phyloP scores from a whole-genome alignment of 2,797 vertebrate genomes.

The Vultur gryphus region DNA sequence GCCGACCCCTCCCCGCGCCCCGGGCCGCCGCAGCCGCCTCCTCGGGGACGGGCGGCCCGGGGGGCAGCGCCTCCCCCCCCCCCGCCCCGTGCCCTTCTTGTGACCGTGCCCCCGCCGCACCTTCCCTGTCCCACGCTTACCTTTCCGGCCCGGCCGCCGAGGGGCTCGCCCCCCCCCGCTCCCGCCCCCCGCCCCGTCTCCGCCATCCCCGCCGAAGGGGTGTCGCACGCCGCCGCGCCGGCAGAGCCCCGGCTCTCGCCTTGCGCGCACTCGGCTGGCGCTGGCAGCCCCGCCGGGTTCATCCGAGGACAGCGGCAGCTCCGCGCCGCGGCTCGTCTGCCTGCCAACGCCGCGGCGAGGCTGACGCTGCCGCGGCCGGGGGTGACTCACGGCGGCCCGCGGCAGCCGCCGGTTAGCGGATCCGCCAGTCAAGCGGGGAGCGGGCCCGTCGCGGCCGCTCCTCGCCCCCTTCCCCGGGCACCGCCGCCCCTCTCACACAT shows the following conservation, averaged over 20 bases:
- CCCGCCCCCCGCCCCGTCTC: not conserved
- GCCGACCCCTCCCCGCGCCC: not conserved
- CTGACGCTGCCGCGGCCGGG: conserved; percentile 27
- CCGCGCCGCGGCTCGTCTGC: conserved; percentile 46
- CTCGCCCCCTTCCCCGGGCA: not conserved
- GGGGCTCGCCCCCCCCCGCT: not conserved
- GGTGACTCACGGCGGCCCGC: conserved; percentile 17
- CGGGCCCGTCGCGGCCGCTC: not conserved
- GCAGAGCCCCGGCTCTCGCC: conserved; percentile 5
- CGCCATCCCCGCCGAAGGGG: not conserved
- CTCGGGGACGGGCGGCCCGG: not conserved
- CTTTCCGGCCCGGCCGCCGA: not conserved
- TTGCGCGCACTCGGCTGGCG: conserved; percentile 51
- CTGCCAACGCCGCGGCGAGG: conserved; percentile 52
- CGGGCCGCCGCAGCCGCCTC: not conserved
- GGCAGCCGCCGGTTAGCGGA: not conserved
- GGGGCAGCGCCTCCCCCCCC: not conserved
- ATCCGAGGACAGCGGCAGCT: conserved; percentile 70
- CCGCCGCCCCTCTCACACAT: not conserved
- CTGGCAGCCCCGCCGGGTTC: conserved; percentile 65
- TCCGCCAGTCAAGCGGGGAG: not conserved
- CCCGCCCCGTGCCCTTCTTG: not conserved
- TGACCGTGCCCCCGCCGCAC: not conserved
- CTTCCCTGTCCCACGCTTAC: conserved; percentile 15
- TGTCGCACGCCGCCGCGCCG: not conserved